A percentile compares a stretch with the other conserved stretches of the same genome.
These are phyloP conservation scores for Corythucha ciliata DNA, from an alignment of 2,888 invertebrate genomes.

Conservation along the genomic window DNA sequence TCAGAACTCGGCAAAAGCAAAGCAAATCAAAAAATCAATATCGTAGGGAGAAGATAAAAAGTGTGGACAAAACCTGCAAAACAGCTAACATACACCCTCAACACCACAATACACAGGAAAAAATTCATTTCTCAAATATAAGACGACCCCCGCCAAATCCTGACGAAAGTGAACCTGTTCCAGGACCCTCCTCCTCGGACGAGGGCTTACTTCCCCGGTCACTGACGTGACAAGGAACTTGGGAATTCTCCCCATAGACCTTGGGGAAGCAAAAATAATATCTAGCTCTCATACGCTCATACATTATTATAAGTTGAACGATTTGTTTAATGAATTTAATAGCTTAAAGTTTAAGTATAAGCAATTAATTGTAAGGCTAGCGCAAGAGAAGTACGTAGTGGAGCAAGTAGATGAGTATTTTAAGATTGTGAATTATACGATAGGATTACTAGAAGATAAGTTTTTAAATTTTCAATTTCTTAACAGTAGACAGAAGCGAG, in stretches of 20 bases:
- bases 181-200: no score
- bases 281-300: constrained; percentile 2
- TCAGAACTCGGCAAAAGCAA: background rate
- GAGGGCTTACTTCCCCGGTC: background rate
- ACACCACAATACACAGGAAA: constrained; percentile 15
- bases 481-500: background rate
- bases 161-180: no score
- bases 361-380: no score
- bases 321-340: background rate
- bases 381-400: no score
- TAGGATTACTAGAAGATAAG: no score
- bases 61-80: background rate
- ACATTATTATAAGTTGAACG: background rate
- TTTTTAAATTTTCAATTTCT: background rate
- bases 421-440: no score
- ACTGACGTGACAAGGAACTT: constrained; percentile 1
- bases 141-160: constrained; percentile 6
- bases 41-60: constrained; percentile 4
- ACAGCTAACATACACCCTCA: constrained; percentile 2
- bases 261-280: background rate
- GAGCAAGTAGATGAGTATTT: no score
- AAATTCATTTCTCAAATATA: constrained; percentile 10
- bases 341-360: background rate
- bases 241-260: constrained; percentile 1
- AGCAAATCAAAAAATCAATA: background rate